Conservation (phyloP, 2,113 vertebrate genomes). For the Empidonax alnorum region DNA sequence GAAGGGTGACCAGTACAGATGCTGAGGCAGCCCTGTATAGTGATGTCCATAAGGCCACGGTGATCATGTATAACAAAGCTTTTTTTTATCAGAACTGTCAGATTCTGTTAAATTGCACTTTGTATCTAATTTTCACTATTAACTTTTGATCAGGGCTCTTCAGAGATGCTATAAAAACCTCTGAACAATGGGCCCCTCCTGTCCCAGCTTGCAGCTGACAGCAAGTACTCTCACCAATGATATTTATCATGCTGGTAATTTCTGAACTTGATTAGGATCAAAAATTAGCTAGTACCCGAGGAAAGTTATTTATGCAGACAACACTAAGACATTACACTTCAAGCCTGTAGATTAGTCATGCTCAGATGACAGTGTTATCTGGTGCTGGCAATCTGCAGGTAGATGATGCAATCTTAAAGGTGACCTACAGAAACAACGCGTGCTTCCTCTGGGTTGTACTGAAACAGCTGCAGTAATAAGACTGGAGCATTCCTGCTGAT, state of each 20-base stretch:
- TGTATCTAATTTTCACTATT: neutral
- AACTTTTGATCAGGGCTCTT: neutral
- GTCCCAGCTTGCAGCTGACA: neutral
- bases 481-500: neutral
- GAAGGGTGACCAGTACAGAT: neutral
- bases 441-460: conserved; percentile 2
- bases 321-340: conserved; percentile 1
- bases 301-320: conserved; percentile 50
- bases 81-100: neutral
- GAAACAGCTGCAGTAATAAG: conserved; percentile 18
- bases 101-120: neutral
- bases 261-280: conserved; percentile 33
- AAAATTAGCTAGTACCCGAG: conserved; percentile 2
- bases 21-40: neutral
- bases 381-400: conserved; percentile 56
- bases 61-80: neutral
- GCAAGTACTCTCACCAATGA: neutral
- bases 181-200: neutral
- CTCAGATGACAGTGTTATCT: conserved; percentile 48
- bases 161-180: neutral
- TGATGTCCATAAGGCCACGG: rapidly evolving
- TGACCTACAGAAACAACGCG: conserved; percentile 49
- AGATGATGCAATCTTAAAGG: conserved; percentile 65
- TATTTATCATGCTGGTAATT: neutral
- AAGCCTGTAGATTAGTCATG: conserved; percentile 32